Evolutionary conservation across 2,888 invertebrate species (phyloP).

Genomic region (Lasioglossum pauxillum): DNA sequence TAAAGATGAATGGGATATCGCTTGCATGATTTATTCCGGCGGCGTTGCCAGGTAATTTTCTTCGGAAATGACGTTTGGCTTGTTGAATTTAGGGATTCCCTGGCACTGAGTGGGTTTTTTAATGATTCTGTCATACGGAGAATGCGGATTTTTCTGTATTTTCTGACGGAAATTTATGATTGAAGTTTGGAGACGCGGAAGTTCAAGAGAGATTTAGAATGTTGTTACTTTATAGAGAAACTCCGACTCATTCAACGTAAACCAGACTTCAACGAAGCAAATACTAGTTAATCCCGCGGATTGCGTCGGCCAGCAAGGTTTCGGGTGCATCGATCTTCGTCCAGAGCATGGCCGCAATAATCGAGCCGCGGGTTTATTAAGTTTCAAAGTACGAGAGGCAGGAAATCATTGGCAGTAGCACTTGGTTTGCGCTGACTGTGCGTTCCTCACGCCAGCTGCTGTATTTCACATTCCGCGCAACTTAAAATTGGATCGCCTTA

Average conservation of each 20-base stretch:
- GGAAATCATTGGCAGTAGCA: slow-evolving; percentile 49
- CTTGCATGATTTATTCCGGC: neutral
- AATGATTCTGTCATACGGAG: neutral
- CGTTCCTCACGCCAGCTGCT: slow-evolving; percentile 59
- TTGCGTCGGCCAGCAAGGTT: slow-evolving; percentile 14
- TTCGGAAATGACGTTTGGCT: neutral
- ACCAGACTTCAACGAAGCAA: slow-evolving; percentile 10
- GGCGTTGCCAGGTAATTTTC: neutral
- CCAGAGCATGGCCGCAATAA: slow-evolving; percentile 49
- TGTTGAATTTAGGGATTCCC: neutral
- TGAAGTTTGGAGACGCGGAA: neutral
- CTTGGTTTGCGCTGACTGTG: slow-evolving; percentile 56
- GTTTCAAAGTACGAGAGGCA: slow-evolving; percentile 44
- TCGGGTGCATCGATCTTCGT: slow-evolving; percentile 49
- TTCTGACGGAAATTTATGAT: neutral
- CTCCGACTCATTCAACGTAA: too few relatives aligned
- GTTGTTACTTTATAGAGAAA: neutral
- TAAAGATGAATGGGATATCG: neutral
- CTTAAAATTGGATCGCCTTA: slow-evolving; percentile 57
- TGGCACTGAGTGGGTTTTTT: neutral
- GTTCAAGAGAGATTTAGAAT: neutral
- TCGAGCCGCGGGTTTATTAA: slow-evolving; percentile 59
- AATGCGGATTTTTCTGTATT: neutral
- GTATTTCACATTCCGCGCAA: slow-evolving; percentile 53
- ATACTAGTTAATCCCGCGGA: slow-evolving; percentile 3